Percentiles rank a stretch among this genome's conserved stretches.
Conservation (phyloP, 1,140 invertebrate genomes). For the Caenorhabditis latens region DNA sequence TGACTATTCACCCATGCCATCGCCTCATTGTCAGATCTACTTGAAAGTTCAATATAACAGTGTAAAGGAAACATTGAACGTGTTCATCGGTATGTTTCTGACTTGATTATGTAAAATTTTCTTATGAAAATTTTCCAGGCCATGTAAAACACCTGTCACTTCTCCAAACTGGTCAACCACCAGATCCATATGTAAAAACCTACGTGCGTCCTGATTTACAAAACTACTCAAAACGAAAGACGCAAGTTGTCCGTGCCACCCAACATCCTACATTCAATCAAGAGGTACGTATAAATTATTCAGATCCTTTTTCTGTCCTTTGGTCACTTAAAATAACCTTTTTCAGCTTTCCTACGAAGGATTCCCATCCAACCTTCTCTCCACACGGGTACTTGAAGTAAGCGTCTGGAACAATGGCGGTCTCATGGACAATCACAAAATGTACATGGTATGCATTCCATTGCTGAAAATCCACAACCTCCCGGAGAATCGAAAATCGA, state of each 20-base stretch:
- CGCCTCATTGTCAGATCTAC: constrained; percentile 52
- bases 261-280: constrained; percentile 69
- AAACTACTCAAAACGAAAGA: constrained; percentile 63
- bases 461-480: background rate
- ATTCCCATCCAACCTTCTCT: constrained; percentile 6
- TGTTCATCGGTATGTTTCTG: constrained; percentile 60
- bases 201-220: constrained; percentile 65
- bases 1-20: constrained; percentile 1
- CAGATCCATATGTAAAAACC: constrained; percentile 67
- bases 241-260: constrained; percentile 61
- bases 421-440: constrained; percentile 57
- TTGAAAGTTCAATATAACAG: constrained; percentile 51
- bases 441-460: constrained; percentile 51
- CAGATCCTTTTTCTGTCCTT: background rate
- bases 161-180: constrained; percentile 52
- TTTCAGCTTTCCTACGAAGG: constrained; percentile 45
- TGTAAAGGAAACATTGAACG: constrained; percentile 28
- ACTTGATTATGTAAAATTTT: background rate
- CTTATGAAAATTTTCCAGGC: constrained; percentile 53
- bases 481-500: background rate
- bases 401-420: constrained; percentile 59
- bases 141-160: constrained; percentile 63
- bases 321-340: background rate
- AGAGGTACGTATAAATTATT: constrained; percentile 59
- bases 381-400: constrained; percentile 47